Evolutionary conservation across 1,140 invertebrate species (phyloP), one percentile per base, ranked within the genome.

Genomic region (Drosophila lacteicornis): DNA sequence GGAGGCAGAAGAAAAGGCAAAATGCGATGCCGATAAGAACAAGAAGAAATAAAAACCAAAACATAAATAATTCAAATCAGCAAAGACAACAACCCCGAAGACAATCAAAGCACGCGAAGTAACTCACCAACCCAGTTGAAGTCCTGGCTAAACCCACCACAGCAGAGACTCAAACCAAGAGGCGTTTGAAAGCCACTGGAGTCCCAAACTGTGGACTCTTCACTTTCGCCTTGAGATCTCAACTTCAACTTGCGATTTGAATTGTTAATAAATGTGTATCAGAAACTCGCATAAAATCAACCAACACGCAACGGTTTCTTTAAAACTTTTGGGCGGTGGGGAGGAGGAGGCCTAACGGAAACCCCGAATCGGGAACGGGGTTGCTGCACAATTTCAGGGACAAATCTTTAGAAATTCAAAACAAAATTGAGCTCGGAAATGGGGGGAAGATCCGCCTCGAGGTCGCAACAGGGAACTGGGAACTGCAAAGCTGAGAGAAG

Each of bases 351-450:
- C 30, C 69, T 79, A 82, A 86, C 79, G 83, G 75, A 86, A 79
- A 67, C 61, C 58, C 38, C 53, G 42, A 78, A 69, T 49, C 67
- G 80, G 79, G 83, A 63, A 53, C 76, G 80, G 83, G 83, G 83
- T 86, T 68, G 75, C 66, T 86, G 83, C 83, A 86, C 83, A 86
- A 87, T 62, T 87, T 86, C 83, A 86, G 80, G 83, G 83, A 87
- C 82, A 85, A 71, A 38, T 59, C 46, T 13, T 30, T 9, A 33
- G 46, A 36, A 46, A n/a, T 65, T 57, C 22, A 56, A 67, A 42
- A 60, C 30, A 42, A 67, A 62, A 62, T 12, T 45, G 27, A 62
- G 46, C 40, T 45, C 33, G 25, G 13, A 58, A 27, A 33, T 12
- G 9, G 17, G 51, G 33, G 27, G 15, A 22, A 75, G 70, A 75